Conservation (phyloP, 2,113 vertebrate genomes). For the Mesitornis unicolor region DNA sequence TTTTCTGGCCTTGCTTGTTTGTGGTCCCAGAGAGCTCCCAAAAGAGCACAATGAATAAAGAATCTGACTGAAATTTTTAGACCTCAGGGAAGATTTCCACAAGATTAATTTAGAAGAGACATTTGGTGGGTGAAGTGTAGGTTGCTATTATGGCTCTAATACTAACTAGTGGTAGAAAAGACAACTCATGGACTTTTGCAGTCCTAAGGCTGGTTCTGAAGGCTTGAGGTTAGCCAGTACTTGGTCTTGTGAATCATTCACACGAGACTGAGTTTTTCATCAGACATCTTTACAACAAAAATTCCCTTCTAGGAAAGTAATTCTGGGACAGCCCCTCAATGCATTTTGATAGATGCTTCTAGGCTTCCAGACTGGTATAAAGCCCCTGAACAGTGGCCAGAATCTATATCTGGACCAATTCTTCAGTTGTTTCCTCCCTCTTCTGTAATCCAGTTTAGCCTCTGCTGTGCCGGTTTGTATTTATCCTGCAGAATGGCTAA, state of each 20-base stretch:
- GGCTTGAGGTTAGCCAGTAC: neutral
- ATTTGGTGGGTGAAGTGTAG: neutral
- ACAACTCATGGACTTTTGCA: neutral
- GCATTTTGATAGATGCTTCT: neutral
- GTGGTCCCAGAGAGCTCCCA: neutral
- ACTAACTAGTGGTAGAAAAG: neutral
- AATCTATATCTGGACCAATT: neutral
- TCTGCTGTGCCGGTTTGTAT: constrained; percentile 11
- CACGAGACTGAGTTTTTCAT: neutral
- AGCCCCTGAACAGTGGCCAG: neutral
- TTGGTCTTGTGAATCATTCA: neutral
- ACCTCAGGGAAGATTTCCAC: neutral
- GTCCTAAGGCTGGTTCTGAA: neutral
- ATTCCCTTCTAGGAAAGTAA: neutral
- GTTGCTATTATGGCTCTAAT: neutral
- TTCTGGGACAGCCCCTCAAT: neutral
- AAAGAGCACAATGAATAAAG: neutral
- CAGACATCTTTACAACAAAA: neutral
- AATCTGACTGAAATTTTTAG: neutral
- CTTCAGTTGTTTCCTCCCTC: neutral
- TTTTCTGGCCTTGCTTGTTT: neutral
- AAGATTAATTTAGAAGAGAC: neutral
- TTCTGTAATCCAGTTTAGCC: neutral
- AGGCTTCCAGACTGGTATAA: neutral
- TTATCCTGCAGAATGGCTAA: neutral